Conservation (phyloP, 2,888 invertebrate genomes). For the Eupithecia tripunctaria region DNA sequence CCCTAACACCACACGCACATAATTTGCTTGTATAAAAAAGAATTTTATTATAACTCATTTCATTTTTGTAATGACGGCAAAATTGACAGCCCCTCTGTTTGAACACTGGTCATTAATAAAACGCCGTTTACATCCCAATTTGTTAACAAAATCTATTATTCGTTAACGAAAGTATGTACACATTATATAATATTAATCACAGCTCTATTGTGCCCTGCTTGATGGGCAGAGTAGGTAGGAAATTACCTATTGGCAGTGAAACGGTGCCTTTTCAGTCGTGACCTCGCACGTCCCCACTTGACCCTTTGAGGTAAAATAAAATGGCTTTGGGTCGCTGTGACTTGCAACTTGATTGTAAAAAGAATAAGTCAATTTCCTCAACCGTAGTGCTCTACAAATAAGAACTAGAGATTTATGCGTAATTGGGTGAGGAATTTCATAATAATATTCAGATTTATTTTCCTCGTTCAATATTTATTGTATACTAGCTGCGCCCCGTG, state of each 20-base stretch:
- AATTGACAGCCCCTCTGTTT: neutral
- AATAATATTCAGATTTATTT: neutral
- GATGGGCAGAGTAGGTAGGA: slow-evolving; percentile 52
- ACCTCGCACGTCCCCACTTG: slow-evolving; percentile 52
- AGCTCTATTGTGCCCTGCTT: slow-evolving; percentile 50
- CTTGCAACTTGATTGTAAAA: slow-evolving; percentile 43
- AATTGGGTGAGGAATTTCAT: neutral
- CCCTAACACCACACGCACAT: no score
- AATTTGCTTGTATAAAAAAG: neutral
- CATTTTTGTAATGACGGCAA: slow-evolving; percentile 5
- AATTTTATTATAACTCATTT: neutral
- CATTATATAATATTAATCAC: slow-evolving; percentile 55
- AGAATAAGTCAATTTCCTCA: slow-evolving; percentile 45
- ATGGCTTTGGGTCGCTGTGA: slow-evolving; percentile 41
- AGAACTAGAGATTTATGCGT: slow-evolving; percentile 10
- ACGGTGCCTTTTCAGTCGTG: slow-evolving; percentile 55
- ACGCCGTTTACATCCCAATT: slow-evolving; percentile 11
- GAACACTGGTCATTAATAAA: slow-evolving; percentile 13
- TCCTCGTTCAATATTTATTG: neutral
- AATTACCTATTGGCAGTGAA: slow-evolving; percentile 59
- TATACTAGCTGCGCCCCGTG: no score
- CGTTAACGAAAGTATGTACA: slow-evolving; percentile 26
- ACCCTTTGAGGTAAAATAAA: slow-evolving; percentile 54
- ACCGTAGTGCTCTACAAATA: slow-evolving; percentile 9
- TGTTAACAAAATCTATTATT: slow-evolving; percentile 18